Evolutionary conservation across 2,113 vertebrate species (phyloP), one percentile per base, ranked within the genome.

Genomic region (Xiphorhynchus elegans): DNA sequence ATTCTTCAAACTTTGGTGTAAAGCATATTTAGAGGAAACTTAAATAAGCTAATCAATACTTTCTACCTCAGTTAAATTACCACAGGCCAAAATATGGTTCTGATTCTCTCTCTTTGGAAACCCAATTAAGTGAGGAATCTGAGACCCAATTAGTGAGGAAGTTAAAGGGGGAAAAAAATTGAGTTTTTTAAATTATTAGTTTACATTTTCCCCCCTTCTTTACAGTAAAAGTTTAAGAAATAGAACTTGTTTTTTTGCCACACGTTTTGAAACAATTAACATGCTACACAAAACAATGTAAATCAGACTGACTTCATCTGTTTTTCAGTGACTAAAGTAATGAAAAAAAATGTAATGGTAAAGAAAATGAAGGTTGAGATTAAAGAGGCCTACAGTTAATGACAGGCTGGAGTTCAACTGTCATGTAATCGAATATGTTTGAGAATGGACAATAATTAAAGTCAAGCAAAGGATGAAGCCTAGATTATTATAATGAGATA

Each of bases 371-470:
- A 97, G 96, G 95, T 82, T 97, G 93, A 96, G 89, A 97, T 97
- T 97, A 97, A 98, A 97, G 92, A 95, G 93, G 93, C 94, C 93
- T 87, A 72, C 78, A 91, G 84, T 96, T 97, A 98, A 97, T 97
- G 95, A 97, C 93, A 97, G 97, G 97, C 96, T 97, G 96, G 95
- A 97, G 96, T 97, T 97, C 96, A 98, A 95, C 96, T 97, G 97
- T 97, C 97, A 97, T 73, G 73, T 89, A 97, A 96, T 94, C 37
- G 42, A 97, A 97, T 97, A 96, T 86, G 80, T 82, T 97, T 95
- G 91, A 96, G 96, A 96, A 96, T 94, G 94, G 96, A 96, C 97
- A 97, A 97, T 97, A 98, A 98, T 98, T 98, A 98, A 98, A 97
- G 96, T 75, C 96, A 96, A 96, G 94, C 94, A 96, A 97, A 95